These are phyloP conservation scores for Oreochromis tanganicae DNA, from an alignment of 2,113 vertebrate species.

Conservation along the genomic window DNA sequence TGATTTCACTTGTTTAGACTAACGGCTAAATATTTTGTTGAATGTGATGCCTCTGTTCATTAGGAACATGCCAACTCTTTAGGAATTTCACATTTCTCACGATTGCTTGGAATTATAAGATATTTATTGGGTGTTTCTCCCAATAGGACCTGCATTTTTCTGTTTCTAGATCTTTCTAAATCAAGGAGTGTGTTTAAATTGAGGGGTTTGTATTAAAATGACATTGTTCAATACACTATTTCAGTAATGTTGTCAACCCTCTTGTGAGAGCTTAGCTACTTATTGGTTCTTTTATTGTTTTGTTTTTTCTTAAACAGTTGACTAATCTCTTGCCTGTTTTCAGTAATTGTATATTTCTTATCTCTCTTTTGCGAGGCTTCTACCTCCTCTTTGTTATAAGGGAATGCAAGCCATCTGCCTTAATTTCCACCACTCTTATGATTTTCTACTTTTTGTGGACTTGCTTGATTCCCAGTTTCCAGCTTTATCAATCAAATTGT, in stretches of 20 bases:
- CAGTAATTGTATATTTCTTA: background rate
- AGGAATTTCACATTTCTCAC: background rate
- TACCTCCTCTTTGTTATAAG: background rate
- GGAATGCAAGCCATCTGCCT: background rate
- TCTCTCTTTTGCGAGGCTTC: background rate
- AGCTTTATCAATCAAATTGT: background rate
- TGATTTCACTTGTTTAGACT: background rate
- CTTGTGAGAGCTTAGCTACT: background rate
- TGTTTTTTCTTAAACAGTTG: background rate
- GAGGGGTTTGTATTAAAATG: background rate
- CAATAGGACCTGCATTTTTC: background rate
- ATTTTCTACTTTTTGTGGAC: background rate
- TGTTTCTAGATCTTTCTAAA: background rate
- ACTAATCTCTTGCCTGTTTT: background rate
- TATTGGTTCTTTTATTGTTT: background rate
- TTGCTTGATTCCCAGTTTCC: background rate
- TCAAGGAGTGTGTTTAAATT: background rate
- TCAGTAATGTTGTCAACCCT: background rate
- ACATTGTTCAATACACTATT: background rate
- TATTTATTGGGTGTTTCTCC: accelerated
- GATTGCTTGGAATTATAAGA: background rate
- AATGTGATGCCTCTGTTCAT: background rate
- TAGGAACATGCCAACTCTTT: background rate
- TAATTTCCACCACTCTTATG: background rate
- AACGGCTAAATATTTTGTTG: background rate